phyloP scores from a whole-genome alignment of 1,140 invertebrate genomes.

The Octopus bimaculoides region DNA sequence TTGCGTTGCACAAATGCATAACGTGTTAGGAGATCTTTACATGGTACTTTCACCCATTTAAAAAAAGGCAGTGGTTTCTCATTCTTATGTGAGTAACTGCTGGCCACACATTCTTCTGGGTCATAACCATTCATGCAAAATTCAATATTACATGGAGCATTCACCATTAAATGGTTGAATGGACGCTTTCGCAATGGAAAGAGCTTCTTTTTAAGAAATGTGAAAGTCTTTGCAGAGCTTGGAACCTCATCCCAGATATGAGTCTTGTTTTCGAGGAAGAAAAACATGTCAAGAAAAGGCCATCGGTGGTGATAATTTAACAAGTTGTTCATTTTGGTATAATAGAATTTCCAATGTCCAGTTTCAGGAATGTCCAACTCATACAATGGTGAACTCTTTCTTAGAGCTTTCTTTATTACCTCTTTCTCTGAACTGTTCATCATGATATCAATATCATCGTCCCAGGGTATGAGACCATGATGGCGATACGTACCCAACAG shows the following conservation, averaged over 20 bases:
- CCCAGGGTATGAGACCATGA: slow-evolving; percentile 46
- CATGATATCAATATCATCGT: slow-evolving; percentile 50
- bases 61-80: neutral
- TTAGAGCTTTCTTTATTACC: slow-evolving; percentile 19
- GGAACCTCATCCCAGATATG: slow-evolving; percentile 42
- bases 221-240: slow-evolving; percentile 28
- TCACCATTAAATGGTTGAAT: neutral
- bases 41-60: neutral
- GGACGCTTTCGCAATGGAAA: slow-evolving; percentile 39
- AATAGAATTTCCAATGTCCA: slow-evolving; percentile 40
- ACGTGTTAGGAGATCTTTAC: neutral
- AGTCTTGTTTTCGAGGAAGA: slow-evolving; percentile 41
- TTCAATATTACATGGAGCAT: neutral
- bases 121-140: neutral
- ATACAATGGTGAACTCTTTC: slow-evolving; percentile 16
- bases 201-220: slow-evolving; percentile 32
- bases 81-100: slow-evolving; percentile 1
- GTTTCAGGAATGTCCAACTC: neutral
- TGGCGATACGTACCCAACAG: slow-evolving; percentile 42
- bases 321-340: slow-evolving; percentile 19
- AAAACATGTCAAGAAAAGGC: slow-evolving; percentile 52
- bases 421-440: slow-evolving; percentile 29
- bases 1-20: neutral
- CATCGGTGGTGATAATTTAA: slow-evolving; percentile 30
- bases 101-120: neutral